Percentiles rank a stretch among this genome's conserved stretches.
phyloP scores from a whole-genome alignment of 2,888 invertebrate genomes.

The Alsophila aescularia region DNA sequence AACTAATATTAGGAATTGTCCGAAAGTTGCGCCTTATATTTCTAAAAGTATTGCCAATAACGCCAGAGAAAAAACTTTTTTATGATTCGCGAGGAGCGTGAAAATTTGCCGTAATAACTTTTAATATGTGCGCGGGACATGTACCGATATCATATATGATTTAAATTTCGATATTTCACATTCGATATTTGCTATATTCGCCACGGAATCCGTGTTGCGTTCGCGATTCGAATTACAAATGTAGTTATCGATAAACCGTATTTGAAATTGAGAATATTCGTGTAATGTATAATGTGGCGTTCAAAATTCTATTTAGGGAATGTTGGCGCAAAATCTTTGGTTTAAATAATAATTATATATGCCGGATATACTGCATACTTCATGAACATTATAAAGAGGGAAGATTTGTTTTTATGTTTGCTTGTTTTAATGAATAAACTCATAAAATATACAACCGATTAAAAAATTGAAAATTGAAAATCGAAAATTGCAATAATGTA shows the following conservation, averaged over 20 bases:
- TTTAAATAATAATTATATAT: no score
- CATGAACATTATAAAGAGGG: no score
- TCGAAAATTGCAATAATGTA: no score
- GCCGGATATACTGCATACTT: no score
- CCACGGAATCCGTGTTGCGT: constrained; percentile 29
- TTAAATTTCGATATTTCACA: constrained; percentile 33
- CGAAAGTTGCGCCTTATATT: constrained; percentile 6
- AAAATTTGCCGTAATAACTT: constrained; percentile 18
- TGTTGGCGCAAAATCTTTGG: no score
- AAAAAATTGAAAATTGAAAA: no score
- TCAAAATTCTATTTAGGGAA: no score
- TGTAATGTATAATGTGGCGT: no score
- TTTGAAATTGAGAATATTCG: neutral
- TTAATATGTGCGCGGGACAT: constrained; percentile 18
- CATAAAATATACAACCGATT: no score
- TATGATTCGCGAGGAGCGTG: constrained; percentile 10
- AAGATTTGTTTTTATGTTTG: no score
- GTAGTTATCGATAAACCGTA: constrained; percentile 46
- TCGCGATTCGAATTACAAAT: constrained; percentile 50
- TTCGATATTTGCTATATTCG: constrained; percentile 8
- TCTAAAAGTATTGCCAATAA: constrained; percentile 22
- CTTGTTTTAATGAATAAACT: no score
- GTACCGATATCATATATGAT: constrained; percentile 29
- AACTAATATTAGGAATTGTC: constrained; percentile 18
- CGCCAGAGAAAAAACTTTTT: constrained; percentile 7